These are phyloP conservation scores for Gopherus flavomarginatus DNA, from an alignment of 2,113 vertebrate species.

Conservation along the genomic window DNA sequence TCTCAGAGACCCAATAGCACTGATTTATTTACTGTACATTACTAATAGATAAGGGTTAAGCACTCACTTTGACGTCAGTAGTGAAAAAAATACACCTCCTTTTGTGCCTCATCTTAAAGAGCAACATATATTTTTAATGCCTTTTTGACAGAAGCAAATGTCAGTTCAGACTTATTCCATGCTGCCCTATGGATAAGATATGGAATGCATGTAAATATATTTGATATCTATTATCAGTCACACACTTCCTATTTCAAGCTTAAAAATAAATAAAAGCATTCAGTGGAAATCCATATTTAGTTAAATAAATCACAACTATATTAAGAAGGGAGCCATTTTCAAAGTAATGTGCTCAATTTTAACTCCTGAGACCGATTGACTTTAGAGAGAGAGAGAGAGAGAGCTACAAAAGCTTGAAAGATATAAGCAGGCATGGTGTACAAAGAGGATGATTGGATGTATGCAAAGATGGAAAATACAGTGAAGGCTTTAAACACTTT, in stretches of 20 bases:
- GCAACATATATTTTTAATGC: conserved; percentile 23
- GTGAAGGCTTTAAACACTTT: neutral
- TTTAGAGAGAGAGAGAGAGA: neutral
- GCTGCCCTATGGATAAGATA: neutral
- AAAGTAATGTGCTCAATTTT: neutral
- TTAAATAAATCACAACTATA: neutral
- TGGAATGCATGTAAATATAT: neutral
- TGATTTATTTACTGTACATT: conserved; percentile 82
- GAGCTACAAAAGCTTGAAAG: neutral
- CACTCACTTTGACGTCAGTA: conserved; percentile 74
- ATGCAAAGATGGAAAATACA: neutral
- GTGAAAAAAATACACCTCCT: neutral
- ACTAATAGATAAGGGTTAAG: conserved; percentile 81
- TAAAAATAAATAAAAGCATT: neutral
- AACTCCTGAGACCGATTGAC: neutral
- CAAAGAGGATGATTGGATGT: neutral
- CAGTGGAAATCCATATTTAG: neutral
- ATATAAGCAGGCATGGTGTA: neutral
- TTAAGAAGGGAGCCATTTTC: neutral
- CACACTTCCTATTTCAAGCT: neutral
- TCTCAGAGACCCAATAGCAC: conserved; percentile 69
- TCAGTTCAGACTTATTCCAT: conserved; percentile 12
- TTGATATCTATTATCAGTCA: neutral
- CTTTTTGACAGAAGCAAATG: neutral
- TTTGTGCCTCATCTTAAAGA: conserved; percentile 26